Conservation (phyloP, 2,113 vertebrate genomes). For the Myrmecobius fasciatus region DNA sequence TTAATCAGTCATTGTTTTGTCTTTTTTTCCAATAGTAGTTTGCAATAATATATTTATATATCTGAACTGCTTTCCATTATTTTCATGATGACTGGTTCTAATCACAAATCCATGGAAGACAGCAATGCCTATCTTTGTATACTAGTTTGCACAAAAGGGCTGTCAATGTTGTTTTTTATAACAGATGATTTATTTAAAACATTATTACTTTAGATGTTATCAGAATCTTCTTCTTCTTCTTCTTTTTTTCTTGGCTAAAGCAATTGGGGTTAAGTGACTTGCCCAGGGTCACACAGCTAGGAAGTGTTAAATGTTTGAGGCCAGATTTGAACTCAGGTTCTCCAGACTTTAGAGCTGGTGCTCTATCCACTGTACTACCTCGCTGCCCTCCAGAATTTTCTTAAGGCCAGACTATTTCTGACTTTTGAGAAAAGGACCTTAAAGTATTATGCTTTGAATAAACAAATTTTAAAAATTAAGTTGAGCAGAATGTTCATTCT, state of each 20-base stretch:
- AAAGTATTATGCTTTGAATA: neutral
- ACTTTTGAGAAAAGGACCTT: neutral
- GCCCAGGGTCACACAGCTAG: too few species aligned
- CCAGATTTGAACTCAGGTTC: too few species aligned
- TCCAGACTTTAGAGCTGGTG: too few species aligned
- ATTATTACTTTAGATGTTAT: neutral
- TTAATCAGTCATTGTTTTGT: neutral
- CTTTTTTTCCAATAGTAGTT: neutral
- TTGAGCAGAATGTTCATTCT: neutral
- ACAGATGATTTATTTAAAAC: neutral
- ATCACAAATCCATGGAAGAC: neutral
- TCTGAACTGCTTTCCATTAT: neutral
- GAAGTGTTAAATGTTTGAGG: too few species aligned
- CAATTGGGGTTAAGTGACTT: too few species aligned
- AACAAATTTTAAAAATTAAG: neutral
- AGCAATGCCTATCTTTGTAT: neutral
- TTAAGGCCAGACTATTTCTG: neutral
- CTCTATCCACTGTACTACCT: too few species aligned
- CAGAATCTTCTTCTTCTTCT: too few species aligned
- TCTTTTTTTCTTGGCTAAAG: too few species aligned
- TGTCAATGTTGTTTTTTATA: neutral
- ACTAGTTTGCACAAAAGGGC: neutral
- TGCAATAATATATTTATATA: neutral
- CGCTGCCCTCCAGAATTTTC: too few species aligned
- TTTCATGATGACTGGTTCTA: neutral